Base-by-base conservation (phyloP, 2,797 vertebrate species). In the Tamandua tetradactyla region DNA sequence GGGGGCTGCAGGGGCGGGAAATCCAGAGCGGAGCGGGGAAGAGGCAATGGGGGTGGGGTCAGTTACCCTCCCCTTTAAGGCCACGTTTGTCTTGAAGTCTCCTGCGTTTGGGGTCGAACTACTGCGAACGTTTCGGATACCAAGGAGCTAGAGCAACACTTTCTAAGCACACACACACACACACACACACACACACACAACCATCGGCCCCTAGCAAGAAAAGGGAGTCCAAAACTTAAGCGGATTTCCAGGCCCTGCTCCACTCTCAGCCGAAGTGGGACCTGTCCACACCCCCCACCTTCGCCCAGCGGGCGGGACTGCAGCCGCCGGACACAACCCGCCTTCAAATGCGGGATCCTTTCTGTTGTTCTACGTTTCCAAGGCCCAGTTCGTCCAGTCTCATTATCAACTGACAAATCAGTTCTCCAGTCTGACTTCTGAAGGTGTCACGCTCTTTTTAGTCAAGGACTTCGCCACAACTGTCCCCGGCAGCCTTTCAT, bases 391-490 rank as follows among this genome's bases (percentile, higher is more conserved):
- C 47, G 49, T 9, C 25, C 2, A 44, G 35, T 44, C 23, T 59
- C 68, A 44, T 49, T 40, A 44, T 42, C 76, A 81, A 59, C 22
- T 35, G 62, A 40, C 75, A 84, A 84, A 55, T 4, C 40, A 32
- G 27, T 76, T 88, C 69, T 91, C 91, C 66, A 23, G 55, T 32
- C 47, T 84, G 79, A 72, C 66, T 78, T 87, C n/a, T 32, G 17
- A 62, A 86, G 40, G 71, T 0, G 6, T 64, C 37, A 25, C 7
- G 4, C n/a, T 85, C 35, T 47, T 78, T 82, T n/a, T 37, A 57
- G 17, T 75, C 49, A 42, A 30, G 59, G 44, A 74, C 35, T 89
- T 72, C 44, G 61, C 27, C n/a, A 62, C 35, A 74, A 66, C 27
- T 76, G 7, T 23, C 25, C 47, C 66, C 1, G 3, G 42, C 59